These are phyloP conservation scores for Halcyon senegalensis DNA, from an alignment of 2,113 vertebrate genomes.

Conservation along the genomic window DNA sequence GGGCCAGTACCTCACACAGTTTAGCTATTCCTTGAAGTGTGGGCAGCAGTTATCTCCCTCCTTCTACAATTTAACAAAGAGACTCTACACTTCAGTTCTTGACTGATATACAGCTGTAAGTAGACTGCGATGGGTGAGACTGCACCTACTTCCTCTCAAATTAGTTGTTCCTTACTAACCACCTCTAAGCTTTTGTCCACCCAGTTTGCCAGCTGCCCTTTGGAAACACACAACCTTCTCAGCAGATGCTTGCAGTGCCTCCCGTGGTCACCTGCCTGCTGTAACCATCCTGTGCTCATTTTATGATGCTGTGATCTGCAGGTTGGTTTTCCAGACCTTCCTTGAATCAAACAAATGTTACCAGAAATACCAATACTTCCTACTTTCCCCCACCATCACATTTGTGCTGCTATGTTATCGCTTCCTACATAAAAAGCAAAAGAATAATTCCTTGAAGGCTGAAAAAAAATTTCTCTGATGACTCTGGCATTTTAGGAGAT, in stretches of 20 bases:
- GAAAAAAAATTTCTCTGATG: neutral
- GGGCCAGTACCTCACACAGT: neutral
- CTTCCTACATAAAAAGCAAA: neutral
- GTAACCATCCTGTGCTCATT: neutral
- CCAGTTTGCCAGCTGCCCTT: neutral
- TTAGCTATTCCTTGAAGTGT: neutral
- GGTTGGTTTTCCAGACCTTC: neutral
- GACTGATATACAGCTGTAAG: accelerated
- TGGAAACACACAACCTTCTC: neutral
- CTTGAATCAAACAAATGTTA: neutral
- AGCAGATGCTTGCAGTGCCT: neutral
- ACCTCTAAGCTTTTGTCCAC: neutral
- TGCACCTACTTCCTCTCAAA: neutral
- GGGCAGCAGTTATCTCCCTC: neutral
- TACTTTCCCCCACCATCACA: neutral
- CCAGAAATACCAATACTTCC: neutral
- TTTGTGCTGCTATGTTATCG: neutral
- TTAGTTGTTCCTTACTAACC: neutral
- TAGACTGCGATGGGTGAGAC: neutral
- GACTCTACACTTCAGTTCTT: neutral
- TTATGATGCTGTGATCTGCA: neutral
- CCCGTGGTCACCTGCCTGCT: neutral
- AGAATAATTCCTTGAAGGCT: neutral
- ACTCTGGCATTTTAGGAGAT: neutral
- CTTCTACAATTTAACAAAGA: neutral